Evolutionary conservation across 2,888 invertebrate species (phyloP), one percentile per base, ranked within the genome.

Genomic region (Colostygia pectinataria): DNA sequence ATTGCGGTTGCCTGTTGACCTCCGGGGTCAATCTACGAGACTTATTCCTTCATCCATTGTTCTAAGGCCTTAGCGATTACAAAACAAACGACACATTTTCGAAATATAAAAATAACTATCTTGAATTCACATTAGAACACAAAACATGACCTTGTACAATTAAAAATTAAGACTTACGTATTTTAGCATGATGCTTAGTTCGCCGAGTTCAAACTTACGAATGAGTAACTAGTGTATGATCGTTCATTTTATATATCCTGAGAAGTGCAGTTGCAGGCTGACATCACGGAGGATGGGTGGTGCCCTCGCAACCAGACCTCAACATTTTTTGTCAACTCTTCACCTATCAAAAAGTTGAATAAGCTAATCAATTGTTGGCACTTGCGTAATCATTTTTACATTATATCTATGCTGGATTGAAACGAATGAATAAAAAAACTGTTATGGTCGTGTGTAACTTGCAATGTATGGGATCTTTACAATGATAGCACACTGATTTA

Each of bases 171-270:
- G 40, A 89, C 89, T 90, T 80, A 90, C 90, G 87, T 88, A 88
- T 90, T 86, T 90, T 62, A 88, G 74, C 90, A 90, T 90, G 80
- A 63, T 86, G 85, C 72, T 86, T 70, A 74, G 82, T 80, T 82
- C 86, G 77, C 80, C 77, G 87, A 83, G 83, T 81, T 83, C 84
- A 83, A 80, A 80, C 79, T 83, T 83, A 84, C 87, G 90, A 90
- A 87, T 90, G 89, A 87, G 77, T 86, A 80, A 76, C 71, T 80
- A 76, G 66, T 81, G 80, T 77, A 71, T 59, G 77, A 67, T 74
- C 77, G 80, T 79, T 75, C 87, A 77, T 83, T 89, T 86, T 90
- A 89, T 83, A 77, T 80, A 80, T 77, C 77, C 78, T 66, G 71
- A 71, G 74, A 74, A 80, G 78, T 80, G 80, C 77, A 78, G 74